Percentiles rank a stretch among this genome's conserved stretches.
These are phyloP conservation scores for Kryptolebias marmoratus DNA, from an alignment of 2,113 vertebrate species.

Conservation along the genomic window DNA sequence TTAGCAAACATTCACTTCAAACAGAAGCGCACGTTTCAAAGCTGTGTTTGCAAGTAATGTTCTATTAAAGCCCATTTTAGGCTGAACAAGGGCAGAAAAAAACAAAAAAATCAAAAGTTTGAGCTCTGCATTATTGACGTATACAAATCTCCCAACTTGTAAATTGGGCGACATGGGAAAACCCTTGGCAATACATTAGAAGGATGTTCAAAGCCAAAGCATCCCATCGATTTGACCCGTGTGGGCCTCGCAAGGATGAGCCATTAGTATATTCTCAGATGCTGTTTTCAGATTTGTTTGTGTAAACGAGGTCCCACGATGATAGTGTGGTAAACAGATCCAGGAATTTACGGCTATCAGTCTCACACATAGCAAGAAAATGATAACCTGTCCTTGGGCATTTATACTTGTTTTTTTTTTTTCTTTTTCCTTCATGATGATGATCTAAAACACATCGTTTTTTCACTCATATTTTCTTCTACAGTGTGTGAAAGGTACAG, in stretches of 20 bases:
- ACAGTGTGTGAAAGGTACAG: neutral
- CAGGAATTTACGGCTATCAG: constrained; percentile 59
- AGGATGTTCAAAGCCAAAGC: constrained; percentile 67
- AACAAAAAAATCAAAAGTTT: constrained; percentile 63
- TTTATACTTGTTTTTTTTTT: constrained; percentile 10
- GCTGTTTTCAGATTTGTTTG: constrained; percentile 69
- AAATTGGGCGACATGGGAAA: constrained; percentile 75
- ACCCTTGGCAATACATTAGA: constrained; percentile 79
- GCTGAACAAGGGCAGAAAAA: constrained; percentile 49
- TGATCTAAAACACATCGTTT: constrained; percentile 34
- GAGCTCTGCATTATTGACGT: constrained; percentile 51
- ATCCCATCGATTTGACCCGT: constrained; percentile 80
- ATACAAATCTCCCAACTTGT: constrained; percentile 73
- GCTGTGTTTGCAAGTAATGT: constrained; percentile 18
- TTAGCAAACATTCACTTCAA: constrained; percentile 7
- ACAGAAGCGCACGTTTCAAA: neutral
- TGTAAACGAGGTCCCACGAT: constrained; percentile 74
- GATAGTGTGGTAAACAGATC: constrained; percentile 58
- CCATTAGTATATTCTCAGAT: constrained; percentile 77
- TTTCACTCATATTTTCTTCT: constrained; percentile 4
- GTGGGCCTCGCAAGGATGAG: constrained; percentile 74
- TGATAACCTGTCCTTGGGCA: constrained; percentile 75
- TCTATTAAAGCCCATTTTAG: constrained; percentile 39
- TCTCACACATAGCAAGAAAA: constrained; percentile 53
- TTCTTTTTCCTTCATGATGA: constrained; percentile 1